Percentiles rank a stretch among this genome's conserved stretches.
Evolutionary conservation across 2,888 invertebrate genomes (phyloP).

Genomic region (Hesperia comma): DNA sequence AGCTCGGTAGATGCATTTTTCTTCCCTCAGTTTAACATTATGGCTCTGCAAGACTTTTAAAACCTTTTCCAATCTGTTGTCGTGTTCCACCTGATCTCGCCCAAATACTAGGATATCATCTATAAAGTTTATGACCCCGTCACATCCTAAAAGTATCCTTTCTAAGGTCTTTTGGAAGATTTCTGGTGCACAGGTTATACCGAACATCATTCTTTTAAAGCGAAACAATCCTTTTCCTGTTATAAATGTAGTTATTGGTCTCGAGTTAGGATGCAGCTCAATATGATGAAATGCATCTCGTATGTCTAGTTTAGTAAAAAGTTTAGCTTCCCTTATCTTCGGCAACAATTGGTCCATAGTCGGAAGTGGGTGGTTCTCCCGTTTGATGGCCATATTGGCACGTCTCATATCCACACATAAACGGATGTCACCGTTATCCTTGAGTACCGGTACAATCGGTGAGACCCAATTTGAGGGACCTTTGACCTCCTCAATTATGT

Average conservation of each 20-base stretch:
- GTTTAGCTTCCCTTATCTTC: conserved; percentile 37
- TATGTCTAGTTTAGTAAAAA: conserved; percentile 41
- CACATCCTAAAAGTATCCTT: background rate
- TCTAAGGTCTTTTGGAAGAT: background rate
- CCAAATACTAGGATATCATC: background rate
- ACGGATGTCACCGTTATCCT: conserved; percentile 34
- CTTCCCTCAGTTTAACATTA: no score
- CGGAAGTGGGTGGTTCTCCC: conserved; percentile 13
- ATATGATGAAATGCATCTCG: conserved; percentile 18
- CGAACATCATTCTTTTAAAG: no score
- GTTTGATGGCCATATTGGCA: conserved; percentile 37
- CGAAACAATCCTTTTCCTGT: background rate
- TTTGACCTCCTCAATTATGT: conserved; percentile 36
- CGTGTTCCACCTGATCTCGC: no score
- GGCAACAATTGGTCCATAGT: conserved; percentile 35
- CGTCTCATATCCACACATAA: conserved; percentile 36
- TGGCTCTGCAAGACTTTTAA: background rate
- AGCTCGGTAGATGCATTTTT: background rate
- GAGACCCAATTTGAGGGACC: conserved; percentile 13
- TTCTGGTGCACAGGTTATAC: no score
- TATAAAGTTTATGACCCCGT: background rate
- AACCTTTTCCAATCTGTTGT: no score
- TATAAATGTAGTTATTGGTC: conserved; percentile 46
- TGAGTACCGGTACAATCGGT: conserved; percentile 40
- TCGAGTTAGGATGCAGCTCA: conserved; percentile 38